phyloP scores from a whole-genome alignment of 2,888 invertebrate genomes.

The Macaria notata region DNA sequence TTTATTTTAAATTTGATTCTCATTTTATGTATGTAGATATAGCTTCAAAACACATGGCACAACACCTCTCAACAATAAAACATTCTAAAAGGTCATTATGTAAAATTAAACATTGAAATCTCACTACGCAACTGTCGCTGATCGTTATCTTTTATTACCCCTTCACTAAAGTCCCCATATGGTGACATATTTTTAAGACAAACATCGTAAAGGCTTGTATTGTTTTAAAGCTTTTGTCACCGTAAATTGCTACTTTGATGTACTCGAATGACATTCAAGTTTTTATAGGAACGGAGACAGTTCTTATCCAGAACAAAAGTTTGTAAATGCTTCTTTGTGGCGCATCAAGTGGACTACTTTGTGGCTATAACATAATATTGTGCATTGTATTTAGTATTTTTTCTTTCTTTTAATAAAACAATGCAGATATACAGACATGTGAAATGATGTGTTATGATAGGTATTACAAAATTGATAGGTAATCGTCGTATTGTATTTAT shows the following conservation, averaged over 20 bases:
- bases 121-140: conserved; percentile 57
- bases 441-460: too few relatives aligned
- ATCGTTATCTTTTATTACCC: conserved; percentile 61
- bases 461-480: too few relatives aligned
- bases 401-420: too few relatives aligned
- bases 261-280: conserved; percentile 9
- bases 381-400: background rate
- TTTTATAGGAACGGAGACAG: background rate
- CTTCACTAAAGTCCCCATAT: conserved; percentile 50
- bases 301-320: background rate
- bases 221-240: conserved; percentile 32
- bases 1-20: too few relatives aligned
- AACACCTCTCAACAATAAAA: conserved; percentile 5
- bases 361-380: too few relatives aligned
- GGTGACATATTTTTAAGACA: conserved; percentile 49
- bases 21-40: too few relatives aligned
- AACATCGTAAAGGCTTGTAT: conserved; percentile 35
- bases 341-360: too few relatives aligned
- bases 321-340: background rate
- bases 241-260: conserved; percentile 15
- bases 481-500: too few relatives aligned
- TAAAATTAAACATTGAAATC: conserved; percentile 29
- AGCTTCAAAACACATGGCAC: too few relatives aligned
- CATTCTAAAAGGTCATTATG: conserved; percentile 26
- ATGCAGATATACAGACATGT: too few relatives aligned